These are phyloP conservation scores for Melanotaenia maccullochi DNA, from an alignment of 2,797 vertebrate genomes.

Conservation along the genomic window DNA sequence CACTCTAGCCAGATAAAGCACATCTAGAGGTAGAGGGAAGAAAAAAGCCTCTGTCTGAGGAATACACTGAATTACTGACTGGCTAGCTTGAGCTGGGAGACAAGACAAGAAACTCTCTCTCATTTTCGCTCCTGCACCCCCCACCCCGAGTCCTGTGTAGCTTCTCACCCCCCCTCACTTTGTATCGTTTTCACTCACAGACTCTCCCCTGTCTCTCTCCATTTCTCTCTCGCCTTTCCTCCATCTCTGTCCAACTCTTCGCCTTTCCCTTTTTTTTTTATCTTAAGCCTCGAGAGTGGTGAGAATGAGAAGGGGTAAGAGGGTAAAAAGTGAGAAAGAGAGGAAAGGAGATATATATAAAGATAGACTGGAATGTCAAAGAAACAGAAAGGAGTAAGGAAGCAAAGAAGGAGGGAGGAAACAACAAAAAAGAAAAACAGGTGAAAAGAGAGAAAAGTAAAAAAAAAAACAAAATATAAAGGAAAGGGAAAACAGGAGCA, in stretches of 20 bases:
- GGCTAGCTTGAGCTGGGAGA: slow-evolving; percentile 67
- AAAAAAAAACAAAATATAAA: neutral
- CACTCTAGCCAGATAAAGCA: slow-evolving; percentile 75
- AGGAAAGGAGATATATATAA: slow-evolving; percentile 12
- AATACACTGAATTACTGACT: slow-evolving; percentile 76
- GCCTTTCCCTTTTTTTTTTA: slow-evolving; percentile 20
- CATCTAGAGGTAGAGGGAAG: slow-evolving; percentile 66
- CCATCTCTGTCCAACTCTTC: slow-evolving; percentile 66
- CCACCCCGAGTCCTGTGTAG: slow-evolving; percentile 47
- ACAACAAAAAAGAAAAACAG: neutral
- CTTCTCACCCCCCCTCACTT: slow-evolving; percentile 62
- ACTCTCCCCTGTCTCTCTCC: slow-evolving; percentile 66
- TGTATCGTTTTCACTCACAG: slow-evolving; percentile 77
- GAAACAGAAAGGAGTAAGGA: neutral
- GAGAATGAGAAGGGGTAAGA: slow-evolving; percentile 65
- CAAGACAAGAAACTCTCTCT: slow-evolving; percentile 77
- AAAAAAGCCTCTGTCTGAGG: slow-evolving; percentile 73
- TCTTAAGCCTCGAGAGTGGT: slow-evolving; percentile 69
- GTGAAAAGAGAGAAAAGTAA: neutral
- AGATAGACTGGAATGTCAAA: slow-evolving; percentile 13
- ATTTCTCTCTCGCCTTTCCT: slow-evolving; percentile 57
- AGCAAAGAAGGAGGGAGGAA: neutral
- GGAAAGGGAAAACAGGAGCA: slow-evolving; percentile 1
- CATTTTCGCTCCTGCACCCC: slow-evolving; percentile 69
- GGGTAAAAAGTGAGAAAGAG: slow-evolving; percentile 51